Conservation (phyloP, 1,140 invertebrate genomes). For the Patella vulgata region DNA sequence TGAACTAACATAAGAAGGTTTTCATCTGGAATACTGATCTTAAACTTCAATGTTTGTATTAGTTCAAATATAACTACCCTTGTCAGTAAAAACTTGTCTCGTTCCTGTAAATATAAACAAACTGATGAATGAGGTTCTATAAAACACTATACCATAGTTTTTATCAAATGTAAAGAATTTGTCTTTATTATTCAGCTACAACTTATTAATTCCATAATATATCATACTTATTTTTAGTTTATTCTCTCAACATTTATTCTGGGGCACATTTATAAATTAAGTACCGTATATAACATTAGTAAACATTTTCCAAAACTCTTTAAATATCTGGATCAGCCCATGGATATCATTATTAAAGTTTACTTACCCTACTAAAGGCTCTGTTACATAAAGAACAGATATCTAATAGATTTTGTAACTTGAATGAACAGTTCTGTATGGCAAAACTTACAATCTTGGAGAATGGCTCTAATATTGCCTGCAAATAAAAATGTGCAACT, state of each 20-base stretch:
- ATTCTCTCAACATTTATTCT: too few species aligned
- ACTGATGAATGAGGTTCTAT: neutral
- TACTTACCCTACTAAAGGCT: constrained; percentile 75
- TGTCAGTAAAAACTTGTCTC: constrained; percentile 92
- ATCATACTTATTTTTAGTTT: too few species aligned
- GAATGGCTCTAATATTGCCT: constrained; percentile 91
- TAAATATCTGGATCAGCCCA: too few species aligned
- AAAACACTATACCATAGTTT: too few species aligned
- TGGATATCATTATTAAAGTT: too few species aligned
- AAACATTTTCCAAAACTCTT: too few species aligned
- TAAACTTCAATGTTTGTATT: constrained; percentile 95
- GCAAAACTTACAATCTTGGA: constrained; percentile 92
- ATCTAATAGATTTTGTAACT: constrained; percentile 86
- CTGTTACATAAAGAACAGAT: constrained; percentile 89
- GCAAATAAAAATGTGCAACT: too few species aligned
- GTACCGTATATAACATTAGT: too few species aligned
- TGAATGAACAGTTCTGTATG: constrained; percentile 87
- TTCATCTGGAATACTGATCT: constrained; percentile 90
- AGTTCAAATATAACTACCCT: constrained; percentile 92
- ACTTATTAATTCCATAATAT: too few species aligned
- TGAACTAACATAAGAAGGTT: constrained; percentile 94
- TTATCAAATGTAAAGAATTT: too few species aligned
- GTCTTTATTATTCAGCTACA: too few species aligned
- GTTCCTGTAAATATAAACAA: constrained; percentile 72
- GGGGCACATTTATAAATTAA: too few species aligned